phyloP scores from a whole-genome alignment of 2,113 vertebrate genomes.

The Eretmodus cyanostictus region DNA sequence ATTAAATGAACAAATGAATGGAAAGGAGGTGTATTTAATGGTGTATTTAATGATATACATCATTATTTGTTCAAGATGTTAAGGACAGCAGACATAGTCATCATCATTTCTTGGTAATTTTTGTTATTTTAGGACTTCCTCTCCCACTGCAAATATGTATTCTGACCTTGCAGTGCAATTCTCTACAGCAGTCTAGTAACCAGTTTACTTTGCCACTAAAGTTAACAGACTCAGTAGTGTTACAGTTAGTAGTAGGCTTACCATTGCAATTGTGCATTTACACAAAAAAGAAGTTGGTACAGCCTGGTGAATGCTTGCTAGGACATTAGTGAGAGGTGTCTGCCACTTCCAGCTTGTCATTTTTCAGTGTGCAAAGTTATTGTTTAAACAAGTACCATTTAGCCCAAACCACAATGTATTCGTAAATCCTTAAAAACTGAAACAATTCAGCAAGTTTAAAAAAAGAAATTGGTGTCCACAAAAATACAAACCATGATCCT shows the following conservation, averaged over 20 bases:
- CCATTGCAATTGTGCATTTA: background rate
- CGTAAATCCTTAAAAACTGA: accelerated
- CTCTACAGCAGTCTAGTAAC: background rate
- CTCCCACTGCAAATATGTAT: background rate
- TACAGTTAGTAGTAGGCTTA: background rate
- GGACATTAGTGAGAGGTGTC: background rate
- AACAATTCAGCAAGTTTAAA: background rate
- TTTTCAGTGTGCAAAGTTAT: background rate
- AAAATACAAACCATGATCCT: background rate
- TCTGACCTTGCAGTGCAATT: background rate
- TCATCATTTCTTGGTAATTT: background rate
- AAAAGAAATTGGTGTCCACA: background rate
- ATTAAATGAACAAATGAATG: background rate
- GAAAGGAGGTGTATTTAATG: background rate
- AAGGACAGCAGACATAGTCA: background rate
- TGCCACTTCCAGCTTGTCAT: background rate
- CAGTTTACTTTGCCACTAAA: background rate
- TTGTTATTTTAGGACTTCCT: background rate
- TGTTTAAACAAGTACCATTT: background rate
- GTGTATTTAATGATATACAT: background rate
- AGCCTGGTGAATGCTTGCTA: background rate
- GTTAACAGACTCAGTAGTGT: background rate
- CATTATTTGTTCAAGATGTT: background rate
- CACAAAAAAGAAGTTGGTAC: background rate
- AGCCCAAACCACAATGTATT: background rate